Percentiles rank a stretch among this genome's conserved stretches.
These are phyloP conservation scores for Cotesia glomerata DNA, from an alignment of 1,140 invertebrate species.

Conservation along the genomic window DNA sequence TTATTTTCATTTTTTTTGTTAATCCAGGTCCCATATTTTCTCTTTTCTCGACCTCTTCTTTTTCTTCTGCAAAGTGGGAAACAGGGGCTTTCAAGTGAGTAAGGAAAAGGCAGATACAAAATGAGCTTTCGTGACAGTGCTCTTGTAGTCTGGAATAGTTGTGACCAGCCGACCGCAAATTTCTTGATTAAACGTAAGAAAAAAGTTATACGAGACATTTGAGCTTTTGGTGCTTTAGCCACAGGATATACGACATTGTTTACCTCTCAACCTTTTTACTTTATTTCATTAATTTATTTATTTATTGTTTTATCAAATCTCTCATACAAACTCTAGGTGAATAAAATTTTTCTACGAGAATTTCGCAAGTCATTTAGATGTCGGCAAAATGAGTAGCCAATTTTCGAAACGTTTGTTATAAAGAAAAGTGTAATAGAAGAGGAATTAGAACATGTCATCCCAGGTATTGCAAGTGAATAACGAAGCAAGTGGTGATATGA, in stretches of 20 bases:
- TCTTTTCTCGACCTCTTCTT: background rate
- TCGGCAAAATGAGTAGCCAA: background rate
- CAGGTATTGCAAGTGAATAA: conserved; percentile 19
- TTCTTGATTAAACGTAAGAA: conserved; percentile 59
- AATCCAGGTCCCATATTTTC: too few species aligned
- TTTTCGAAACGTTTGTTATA: background rate
- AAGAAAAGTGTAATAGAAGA: background rate
- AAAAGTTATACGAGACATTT: conserved; percentile 25
- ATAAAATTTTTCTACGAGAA: background rate
- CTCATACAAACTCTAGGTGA: background rate
- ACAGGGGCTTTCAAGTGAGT: background rate
- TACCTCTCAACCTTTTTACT: background rate
- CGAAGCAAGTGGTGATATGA: conserved; percentile 22
- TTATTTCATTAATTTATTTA: too few species aligned
- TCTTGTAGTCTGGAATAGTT: conserved; percentile 44
- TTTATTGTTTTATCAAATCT: background rate
- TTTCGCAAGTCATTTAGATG: background rate
- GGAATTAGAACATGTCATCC: conserved; percentile 33
- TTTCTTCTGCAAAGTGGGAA: background rate
- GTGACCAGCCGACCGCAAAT: conserved; percentile 52
- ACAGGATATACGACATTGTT: too few species aligned
- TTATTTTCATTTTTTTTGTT: background rate
- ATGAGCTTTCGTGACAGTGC: conserved; percentile 20
- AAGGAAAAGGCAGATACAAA: conserved; percentile 21
- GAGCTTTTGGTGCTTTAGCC: conserved; percentile 6